These are phyloP conservation scores for Cynaeus angustus DNA, from an alignment of 2,888 invertebrate species.

Conservation along the genomic window DNA sequence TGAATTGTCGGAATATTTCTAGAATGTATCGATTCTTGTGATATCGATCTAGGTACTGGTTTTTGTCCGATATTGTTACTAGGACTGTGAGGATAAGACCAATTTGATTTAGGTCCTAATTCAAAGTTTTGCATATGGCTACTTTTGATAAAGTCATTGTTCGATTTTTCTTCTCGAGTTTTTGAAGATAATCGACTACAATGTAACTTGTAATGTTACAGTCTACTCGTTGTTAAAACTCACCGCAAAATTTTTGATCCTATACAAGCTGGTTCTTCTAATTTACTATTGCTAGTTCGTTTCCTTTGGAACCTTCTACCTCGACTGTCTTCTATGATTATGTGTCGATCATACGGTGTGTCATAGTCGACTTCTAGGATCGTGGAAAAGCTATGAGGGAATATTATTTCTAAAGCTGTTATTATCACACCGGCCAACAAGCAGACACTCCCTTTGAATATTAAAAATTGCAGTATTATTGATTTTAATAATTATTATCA, in stretches of 20 bases:
- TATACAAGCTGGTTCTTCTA: slow-evolving; percentile 77
- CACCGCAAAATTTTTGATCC: slow-evolving; percentile 83
- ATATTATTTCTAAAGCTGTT: slow-evolving; percentile 87
- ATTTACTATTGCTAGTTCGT: slow-evolving; percentile 71
- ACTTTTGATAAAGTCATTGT: slow-evolving; percentile 43
- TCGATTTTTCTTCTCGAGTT: slow-evolving; percentile 74
- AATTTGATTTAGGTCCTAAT: slow-evolving; percentile 81
- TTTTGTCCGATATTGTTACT: slow-evolving; percentile 28
- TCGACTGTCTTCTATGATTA: slow-evolving; percentile 91
- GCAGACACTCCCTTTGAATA: slow-evolving; percentile 81
- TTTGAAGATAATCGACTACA: slow-evolving; percentile 81
- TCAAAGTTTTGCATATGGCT: slow-evolving; percentile 82
- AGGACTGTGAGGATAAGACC: slow-evolving; percentile 79
- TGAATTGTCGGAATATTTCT: slow-evolving; percentile 72
- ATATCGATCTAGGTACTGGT: slow-evolving; percentile 74
- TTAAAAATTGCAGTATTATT: slow-evolving; percentile 22
- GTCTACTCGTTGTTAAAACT: slow-evolving; percentile 5
- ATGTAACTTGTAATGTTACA: slow-evolving; percentile 28
- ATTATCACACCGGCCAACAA: slow-evolving; percentile 86
- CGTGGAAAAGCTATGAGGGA: slow-evolving; percentile 93
- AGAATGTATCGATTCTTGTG: slow-evolving; percentile 71
- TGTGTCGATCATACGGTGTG: slow-evolving; percentile 94
- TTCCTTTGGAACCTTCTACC: slow-evolving; percentile 79
- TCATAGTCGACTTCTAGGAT: slow-evolving; percentile 94
- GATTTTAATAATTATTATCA: no score